phyloP scores from a whole-genome alignment of 2,888 invertebrate species.

The Mermis nigrescens region DNA sequence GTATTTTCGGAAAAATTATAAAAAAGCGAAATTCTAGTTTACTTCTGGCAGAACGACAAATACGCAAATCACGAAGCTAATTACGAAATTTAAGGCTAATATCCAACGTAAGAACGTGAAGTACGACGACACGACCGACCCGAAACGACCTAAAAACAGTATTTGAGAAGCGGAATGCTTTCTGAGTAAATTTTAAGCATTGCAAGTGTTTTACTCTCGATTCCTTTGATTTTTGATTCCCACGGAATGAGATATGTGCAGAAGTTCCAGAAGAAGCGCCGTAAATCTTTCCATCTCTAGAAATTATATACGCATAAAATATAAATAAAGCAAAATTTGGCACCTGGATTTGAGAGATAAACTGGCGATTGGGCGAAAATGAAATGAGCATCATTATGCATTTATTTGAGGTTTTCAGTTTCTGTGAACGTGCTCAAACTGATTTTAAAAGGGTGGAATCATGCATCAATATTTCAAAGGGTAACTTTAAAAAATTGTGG shows the following conservation, averaged over 20 bases:
- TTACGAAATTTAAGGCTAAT: conserved; percentile 82
- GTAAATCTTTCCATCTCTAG: conserved; percentile 49
- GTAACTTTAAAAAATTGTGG: too few species aligned
- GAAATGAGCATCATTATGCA: too few species aligned
- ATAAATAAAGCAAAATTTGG: neutral
- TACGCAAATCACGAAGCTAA: conserved; percentile 57
- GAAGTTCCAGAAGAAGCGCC: conserved; percentile 63
- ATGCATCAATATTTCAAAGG: too few species aligned
- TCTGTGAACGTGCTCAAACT: too few species aligned
- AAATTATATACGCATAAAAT: conserved; percentile 8
- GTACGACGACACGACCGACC: conserved; percentile 90
- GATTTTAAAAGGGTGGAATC: too few species aligned
- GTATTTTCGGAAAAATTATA: too few species aligned
- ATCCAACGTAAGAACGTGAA: conserved; percentile 90
- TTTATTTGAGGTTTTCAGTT: too few species aligned
- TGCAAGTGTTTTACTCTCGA: conserved; percentile 48
- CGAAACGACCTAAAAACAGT: conserved; percentile 53
- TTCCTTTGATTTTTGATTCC: conserved; percentile 84
- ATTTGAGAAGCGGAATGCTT: neutral
- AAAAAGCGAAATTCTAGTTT: too few species aligned
- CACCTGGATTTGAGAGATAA: too few species aligned
- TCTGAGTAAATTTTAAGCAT: too few species aligned
- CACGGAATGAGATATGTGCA: conserved; percentile 74
- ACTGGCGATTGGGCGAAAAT: too few species aligned
- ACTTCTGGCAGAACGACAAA: conserved; percentile 90